phyloP scores from a whole-genome alignment of 2,797 vertebrate genomes.

The Lepus oiostolus region DNA sequence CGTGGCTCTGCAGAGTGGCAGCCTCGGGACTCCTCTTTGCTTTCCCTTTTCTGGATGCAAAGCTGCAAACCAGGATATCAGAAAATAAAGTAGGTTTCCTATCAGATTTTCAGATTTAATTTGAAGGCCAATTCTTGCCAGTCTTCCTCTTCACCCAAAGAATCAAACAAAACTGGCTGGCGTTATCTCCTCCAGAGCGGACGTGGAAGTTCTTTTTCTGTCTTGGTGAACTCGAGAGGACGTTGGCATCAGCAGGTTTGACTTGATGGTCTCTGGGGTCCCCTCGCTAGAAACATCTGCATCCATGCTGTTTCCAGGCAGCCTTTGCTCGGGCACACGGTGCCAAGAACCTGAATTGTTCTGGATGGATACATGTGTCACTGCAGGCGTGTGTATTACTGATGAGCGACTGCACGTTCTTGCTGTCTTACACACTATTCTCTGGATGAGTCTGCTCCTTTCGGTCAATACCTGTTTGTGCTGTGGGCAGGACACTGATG shows the following conservation, averaged over 20 bases:
- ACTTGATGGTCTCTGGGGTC: not conserved
- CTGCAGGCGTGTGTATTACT: accelerated
- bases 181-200: not conserved
- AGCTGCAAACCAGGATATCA: not conserved
- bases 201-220: not conserved
- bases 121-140: not conserved
- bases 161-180: not conserved
- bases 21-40: not conserved
- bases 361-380: accelerated
- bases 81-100: not conserved
- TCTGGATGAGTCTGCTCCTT: not conserved
- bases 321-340: not conserved
- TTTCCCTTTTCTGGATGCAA: not conserved
- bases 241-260: too few species aligned
- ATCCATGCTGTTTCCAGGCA: too few species aligned
- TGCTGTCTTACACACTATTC: not conserved
- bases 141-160: not conserved
- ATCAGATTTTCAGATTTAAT: not conserved
- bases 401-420: not conserved
- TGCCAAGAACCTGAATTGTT: too few species aligned
- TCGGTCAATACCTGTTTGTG: too few species aligned
- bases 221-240: not conserved
- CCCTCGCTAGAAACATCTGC: not conserved
- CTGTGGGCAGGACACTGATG: accelerated
- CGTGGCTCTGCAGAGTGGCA: accelerated